Conservation (phyloP, 1,140 invertebrate genomes). For the Euschistus heros region DNA sequence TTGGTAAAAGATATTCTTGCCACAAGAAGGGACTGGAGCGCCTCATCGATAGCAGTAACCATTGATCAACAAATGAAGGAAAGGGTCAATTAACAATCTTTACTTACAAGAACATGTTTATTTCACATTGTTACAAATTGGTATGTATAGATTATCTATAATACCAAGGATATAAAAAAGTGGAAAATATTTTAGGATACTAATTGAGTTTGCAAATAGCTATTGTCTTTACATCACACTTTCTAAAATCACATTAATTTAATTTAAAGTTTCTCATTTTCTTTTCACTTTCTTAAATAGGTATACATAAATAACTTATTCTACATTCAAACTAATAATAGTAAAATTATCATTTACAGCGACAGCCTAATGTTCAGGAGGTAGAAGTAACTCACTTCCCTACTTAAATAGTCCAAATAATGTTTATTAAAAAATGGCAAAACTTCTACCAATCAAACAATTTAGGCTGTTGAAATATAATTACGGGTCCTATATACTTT, state of each 20-base stretch:
- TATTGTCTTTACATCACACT: slow-evolving; percentile 14
- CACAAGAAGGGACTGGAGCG: no score
- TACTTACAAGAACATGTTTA: slow-evolving; percentile 10
- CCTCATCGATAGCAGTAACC: no score
- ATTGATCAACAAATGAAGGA: no score
- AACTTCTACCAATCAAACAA: slow-evolving; percentile 29
- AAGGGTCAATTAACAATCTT: no score
- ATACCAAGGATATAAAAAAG: slow-evolving; percentile 13
- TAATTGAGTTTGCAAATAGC: slow-evolving; percentile 4
- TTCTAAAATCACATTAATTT: slow-evolving; percentile 21
- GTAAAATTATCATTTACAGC: slow-evolving; percentile 19
- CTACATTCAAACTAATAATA: slow-evolving; percentile 16
- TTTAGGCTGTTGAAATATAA: slow-evolving; percentile 21
- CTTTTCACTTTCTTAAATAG: slow-evolving; percentile 21
- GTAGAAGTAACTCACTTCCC: slow-evolving; percentile 26
- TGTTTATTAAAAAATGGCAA: slow-evolving; percentile 21
- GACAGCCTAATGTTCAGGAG: slow-evolving; percentile 27
- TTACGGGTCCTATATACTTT: background rate
- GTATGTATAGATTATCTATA: slow-evolving; percentile 4
- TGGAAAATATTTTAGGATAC: slow-evolving; percentile 4
- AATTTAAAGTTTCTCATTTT: slow-evolving; percentile 13
- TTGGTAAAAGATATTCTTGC: no score
- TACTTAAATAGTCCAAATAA: slow-evolving; percentile 22
- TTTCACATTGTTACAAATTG: background rate
- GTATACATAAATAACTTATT: slow-evolving; percentile 24